Evolutionary conservation across 2,113 vertebrate genomes (phyloP).

Genomic region (Macquaria australasica): DNA sequence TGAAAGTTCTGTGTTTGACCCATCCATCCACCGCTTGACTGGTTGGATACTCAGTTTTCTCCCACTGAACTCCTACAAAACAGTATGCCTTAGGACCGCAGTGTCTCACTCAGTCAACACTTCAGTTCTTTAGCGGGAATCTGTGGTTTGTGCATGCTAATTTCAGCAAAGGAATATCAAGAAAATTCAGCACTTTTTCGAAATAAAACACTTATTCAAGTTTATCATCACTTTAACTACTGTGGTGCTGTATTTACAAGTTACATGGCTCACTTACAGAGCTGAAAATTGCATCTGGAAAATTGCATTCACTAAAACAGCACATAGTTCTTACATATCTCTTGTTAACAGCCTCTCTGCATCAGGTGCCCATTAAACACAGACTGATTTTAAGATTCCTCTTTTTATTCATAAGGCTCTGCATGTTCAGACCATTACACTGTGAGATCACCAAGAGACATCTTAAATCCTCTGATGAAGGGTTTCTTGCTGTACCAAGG

Average conservation of each 20-base stretch:
- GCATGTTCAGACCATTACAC: not conserved
- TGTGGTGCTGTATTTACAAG: not conserved
- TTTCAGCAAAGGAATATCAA: not conserved
- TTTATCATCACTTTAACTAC: not conserved
- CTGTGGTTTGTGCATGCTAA: not conserved
- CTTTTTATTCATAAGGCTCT: not conserved
- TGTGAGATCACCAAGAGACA: constrained; percentile 4
- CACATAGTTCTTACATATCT: not conserved
- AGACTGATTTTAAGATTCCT: constrained; percentile 26
- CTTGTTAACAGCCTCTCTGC: not conserved
- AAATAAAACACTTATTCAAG: not conserved
- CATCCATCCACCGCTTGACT: not conserved
- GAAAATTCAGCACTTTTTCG: not conserved
- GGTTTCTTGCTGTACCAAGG: not conserved
- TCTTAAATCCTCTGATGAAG: constrained; percentile 12
- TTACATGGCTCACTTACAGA: not conserved
- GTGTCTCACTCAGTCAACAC: not conserved
- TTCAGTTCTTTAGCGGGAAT: not conserved
- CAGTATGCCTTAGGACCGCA: not conserved
- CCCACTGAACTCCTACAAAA: not conserved
- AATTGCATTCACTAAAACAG: constrained; percentile 1
- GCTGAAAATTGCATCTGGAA: constrained; percentile 3
- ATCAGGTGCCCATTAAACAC: constrained; percentile 35
- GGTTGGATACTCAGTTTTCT: not conserved
- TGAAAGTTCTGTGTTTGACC: no score